Base-by-base conservation (phyloP, 2,797 vertebrate species). In the Betta splendens region DNA sequence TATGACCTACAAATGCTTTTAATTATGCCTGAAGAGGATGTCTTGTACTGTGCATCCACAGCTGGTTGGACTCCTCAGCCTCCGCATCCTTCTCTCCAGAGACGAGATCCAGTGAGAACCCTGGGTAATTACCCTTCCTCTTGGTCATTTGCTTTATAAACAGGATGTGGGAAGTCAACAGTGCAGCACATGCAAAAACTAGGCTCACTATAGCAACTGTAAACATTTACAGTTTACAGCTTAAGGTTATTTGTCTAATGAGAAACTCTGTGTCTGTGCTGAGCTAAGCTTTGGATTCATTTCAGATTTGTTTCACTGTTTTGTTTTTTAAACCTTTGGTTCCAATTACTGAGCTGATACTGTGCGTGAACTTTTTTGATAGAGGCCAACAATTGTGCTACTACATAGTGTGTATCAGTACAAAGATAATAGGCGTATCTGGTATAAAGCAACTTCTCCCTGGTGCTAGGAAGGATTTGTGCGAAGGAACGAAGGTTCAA, bases 141-240 rank as follows among this genome's bases (percentile, higher is more conserved):
- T 53, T 42, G 64, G 68, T 58, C 65, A 57, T 82, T 83, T 73
- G 74, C 72, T 77, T 83, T 78, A 72, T 69, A 64, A 81, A 72
- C 77, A 83, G 88, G 83, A 90, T 79, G 69, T 48, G 76, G 82
- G 72, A 85, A 82, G 79, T 84, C 84, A 89, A 87, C 82, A 84
- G 43, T 7, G 18, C 3, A 4, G 39, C 49, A 38, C 23, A 60
- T 54, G 48, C 40, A 21, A 55, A 44, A 64, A 68, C 61, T 36
- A 36, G 31, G 39, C 59, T 47, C 3, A 1, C 59, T 46, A 22
- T 0, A 25, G 71, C 54, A 52, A 68, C 71, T 59, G 66, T 54
- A 72, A 73, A 80, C 57, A 75, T n/a, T n/a, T n/a, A 22, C 29
- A 35, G 10, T n/a, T n/a, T n/a, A 65, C 46, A 0, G 60, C 77